Base-by-base conservation (phyloP, 2,888 invertebrate species). In the Adelognathus sp. region DNA sequence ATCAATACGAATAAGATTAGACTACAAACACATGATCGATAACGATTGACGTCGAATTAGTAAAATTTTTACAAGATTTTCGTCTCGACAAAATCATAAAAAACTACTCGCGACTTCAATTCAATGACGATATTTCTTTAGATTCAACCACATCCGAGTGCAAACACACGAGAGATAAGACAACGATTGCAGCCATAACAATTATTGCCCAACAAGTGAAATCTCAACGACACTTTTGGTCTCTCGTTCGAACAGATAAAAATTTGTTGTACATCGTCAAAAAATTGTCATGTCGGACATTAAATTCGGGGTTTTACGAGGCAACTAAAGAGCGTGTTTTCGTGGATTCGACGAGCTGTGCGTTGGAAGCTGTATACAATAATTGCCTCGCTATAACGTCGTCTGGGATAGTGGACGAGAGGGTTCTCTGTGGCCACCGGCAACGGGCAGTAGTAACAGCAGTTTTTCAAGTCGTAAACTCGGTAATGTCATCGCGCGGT, bases 381-480 rank as follows among this genome's bases (percentile, higher is more conserved):
- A 79, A 80, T 80, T 70, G 75, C 60, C 54, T 66, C 33, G 21
- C 56, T 69, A 70, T 71, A 61, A 31, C 66, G 41, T 76, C 50
- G 61, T 61, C 46, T 61, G 39, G 61, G 61, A 29, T 36, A 46
- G 54, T 14, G 41, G 7, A 21, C 50, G 54, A 63, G 29, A 63
- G 24, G 21, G 31, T n/a, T n/a, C n/a, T 31, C 33, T 27, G 66
- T 14, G 54, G 29, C 54, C 7, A 1, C n/a, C 29, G n/a, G 3
- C 29, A 11, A 16, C 29, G 29, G n/a, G 54, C 44, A 44, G 54
- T 16, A 54, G 29, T 50, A 50, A 66, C 74, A 78, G 76, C 76
- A 86, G 83, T 87, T 80, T 87, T 87, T 87, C 82, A 81, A 82
- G 80, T 83, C 86, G 85, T 84, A 88, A 90, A 89, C 84, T 88